Evolutionary conservation across 1,140 invertebrate genomes (phyloP), one percentile per base, ranked within the genome.

Genomic region (Rhopalosiphum maidis): DNA sequence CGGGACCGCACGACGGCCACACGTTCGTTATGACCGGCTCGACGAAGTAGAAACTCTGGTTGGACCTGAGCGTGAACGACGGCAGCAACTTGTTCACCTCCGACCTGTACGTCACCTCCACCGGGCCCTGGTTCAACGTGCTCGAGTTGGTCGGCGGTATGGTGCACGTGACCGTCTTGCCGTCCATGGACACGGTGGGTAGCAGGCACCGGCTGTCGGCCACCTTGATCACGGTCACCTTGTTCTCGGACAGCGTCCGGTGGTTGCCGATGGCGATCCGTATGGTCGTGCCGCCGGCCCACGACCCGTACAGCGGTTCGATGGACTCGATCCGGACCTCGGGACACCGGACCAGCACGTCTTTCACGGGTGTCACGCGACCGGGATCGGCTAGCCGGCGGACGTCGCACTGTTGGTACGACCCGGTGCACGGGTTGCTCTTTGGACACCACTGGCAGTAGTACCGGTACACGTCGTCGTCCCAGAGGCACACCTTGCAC

Each of bases 231-330:
- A 98, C 98, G 94, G 96, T 97, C 95, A 97, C 97, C 94, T 99
- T 99, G 95, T 99, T 99, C 94, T 97, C 97, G 95, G 98, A 98
- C 89, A 97, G 97, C 94, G 99, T 98, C 37, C 99, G 99, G 77
- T 99, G 96, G 96, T 99, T 99, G 94, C 99, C 98, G 25, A 98
- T 99, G 94, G 97, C 96, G 93, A 99, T 99, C 11, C 98, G 99
- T 87, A 99, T 97, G 95, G 98, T 98, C 23, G 99, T 99, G 23
- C 99, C 99, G 41, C 99, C 98, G 95, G 98, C 98, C 97, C 97
- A 98, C 0, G 98, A 97, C 3, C 98, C 98, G 94, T 97, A 96
- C 95, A 96, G 96, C 5, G 98, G 98, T 94, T 96, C 96, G 94
- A 98, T 97, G 95, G 97, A 97, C 4, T 98, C 98, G 96, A 99